phyloP scores from a whole-genome alignment of 2,113 vertebrate genomes.

The Rallus limicola region DNA sequence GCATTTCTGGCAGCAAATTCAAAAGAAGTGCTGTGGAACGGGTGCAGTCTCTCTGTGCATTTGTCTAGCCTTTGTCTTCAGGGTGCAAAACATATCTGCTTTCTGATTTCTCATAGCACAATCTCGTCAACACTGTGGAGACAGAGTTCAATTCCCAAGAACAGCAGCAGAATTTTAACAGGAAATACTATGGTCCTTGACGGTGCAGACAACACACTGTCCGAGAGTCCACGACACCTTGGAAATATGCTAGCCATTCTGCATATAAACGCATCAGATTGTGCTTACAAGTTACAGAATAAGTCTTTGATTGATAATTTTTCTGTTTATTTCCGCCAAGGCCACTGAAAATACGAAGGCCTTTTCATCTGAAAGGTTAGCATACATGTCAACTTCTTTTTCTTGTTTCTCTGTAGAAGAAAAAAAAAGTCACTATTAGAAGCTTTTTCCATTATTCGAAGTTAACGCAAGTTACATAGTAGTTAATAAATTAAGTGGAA shows the following conservation, averaged over 20 bases:
- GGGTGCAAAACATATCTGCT: conserved; percentile 31
- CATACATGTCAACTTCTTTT: conserved; percentile 97
- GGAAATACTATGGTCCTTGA: conserved; percentile 43
- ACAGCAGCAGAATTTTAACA: conserved; percentile 48
- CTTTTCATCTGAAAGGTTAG: conserved; percentile 96
- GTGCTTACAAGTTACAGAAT: conserved; percentile 80
- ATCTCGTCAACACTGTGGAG: conserved; percentile 54
- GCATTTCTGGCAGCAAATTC: conserved; percentile 72
- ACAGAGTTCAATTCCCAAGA: conserved; percentile 39
- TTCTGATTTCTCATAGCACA: conserved; percentile 51
- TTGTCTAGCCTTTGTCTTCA: conserved; percentile 42
- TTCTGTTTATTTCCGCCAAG: conserved; percentile 98
- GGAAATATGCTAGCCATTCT: conserved; percentile 65
- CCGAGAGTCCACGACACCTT: conserved; percentile 59
- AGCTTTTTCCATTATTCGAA: background rate
- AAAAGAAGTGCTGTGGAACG: conserved; percentile 65
- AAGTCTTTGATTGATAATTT: conserved; percentile 97
- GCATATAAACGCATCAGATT: conserved; percentile 60
- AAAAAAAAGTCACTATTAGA: conserved; percentile 69
- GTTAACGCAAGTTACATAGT: background rate
- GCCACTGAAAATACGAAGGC: conserved; percentile 98
- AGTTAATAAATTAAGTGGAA: conserved; percentile 11
- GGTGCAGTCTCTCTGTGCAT: conserved; percentile 49
- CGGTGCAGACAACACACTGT: conserved; percentile 46
- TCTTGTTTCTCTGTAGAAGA: conserved; percentile 92